Evolutionary conservation across 2,797 vertebrate genomes (phyloP).

Genomic region (Siniperca scherzeri): DNA sequence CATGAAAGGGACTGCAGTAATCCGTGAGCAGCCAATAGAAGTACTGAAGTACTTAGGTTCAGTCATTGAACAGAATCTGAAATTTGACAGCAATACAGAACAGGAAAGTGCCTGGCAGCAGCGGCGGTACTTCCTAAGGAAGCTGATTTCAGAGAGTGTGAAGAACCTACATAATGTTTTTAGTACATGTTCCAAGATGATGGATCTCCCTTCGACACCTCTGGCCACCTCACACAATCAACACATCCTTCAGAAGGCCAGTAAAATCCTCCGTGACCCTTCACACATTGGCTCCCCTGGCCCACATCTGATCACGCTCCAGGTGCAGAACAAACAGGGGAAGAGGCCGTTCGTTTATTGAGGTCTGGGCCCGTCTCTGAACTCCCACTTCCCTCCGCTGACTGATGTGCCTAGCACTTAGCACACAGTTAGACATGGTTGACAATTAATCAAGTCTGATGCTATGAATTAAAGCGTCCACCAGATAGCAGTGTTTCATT

Average conservation of each 20-base stretch:
- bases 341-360: no score
- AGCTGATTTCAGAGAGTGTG: neutral
- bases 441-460: neutral
- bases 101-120: neutral
- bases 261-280: no score
- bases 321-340: no score
- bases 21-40: neutral
- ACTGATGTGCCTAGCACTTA: neutral
- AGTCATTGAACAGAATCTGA: neutral
- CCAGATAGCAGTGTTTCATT: constrained; percentile 42
- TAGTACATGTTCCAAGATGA: neutral
- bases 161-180: neutral
- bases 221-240: no score
- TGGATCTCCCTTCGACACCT: no score
- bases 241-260: no score
- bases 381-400: neutral
- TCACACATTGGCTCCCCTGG: no score
- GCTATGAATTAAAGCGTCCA: constrained; percentile 30
- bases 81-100: neutral
- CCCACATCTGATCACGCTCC: no score
- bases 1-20: no score
- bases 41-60: neutral
- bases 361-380: neutral
- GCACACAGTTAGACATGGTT: neutral
- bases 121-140: neutral